Conservation (phyloP, 2,888 invertebrate genomes). For the Macaria liturata region DNA sequence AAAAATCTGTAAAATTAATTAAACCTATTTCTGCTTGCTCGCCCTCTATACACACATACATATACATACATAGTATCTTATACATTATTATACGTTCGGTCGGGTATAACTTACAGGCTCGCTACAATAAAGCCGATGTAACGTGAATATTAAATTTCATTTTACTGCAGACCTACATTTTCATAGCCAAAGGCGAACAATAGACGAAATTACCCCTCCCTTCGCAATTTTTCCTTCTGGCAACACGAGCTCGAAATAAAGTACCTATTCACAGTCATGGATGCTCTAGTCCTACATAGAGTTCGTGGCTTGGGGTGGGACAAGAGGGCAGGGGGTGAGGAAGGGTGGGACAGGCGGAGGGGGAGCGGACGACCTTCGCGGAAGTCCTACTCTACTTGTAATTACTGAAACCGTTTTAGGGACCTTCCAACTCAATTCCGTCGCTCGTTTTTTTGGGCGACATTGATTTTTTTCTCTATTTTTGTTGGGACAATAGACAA, state of each 20-base stretch:
- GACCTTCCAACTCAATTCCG: constrained; percentile 50
- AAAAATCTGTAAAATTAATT: no score
- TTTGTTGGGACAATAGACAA: background rate
- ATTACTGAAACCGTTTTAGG: constrained; percentile 52
- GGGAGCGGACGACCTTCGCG: constrained; percentile 55
- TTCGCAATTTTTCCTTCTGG: constrained; percentile 14
- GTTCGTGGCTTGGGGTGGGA: constrained; percentile 27
- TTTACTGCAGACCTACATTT: constrained; percentile 9
- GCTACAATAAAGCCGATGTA: no score
- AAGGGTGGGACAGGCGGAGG: constrained; percentile 23
- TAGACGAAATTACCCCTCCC: constrained; percentile 12
- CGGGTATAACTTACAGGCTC: no score
- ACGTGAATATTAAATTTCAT: background rate
- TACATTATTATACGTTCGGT: no score
- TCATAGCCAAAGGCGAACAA: constrained; percentile 16
- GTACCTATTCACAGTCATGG: constrained; percentile 15
- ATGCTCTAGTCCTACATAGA: constrained; percentile 25
- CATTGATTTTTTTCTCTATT: constrained; percentile 41
- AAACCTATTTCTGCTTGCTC: no score
- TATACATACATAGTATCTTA: no score
- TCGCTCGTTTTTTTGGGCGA: constrained; percentile 31
- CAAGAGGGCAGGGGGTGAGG: constrained; percentile 15
- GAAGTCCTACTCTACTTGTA: constrained; percentile 55
- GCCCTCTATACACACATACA: no score
- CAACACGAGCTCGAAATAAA: constrained; percentile 11